Evolutionary conservation across 2,113 vertebrate species (phyloP), one percentile per base, ranked within the genome.

Genomic region (Xenotilapia leptura): DNA sequence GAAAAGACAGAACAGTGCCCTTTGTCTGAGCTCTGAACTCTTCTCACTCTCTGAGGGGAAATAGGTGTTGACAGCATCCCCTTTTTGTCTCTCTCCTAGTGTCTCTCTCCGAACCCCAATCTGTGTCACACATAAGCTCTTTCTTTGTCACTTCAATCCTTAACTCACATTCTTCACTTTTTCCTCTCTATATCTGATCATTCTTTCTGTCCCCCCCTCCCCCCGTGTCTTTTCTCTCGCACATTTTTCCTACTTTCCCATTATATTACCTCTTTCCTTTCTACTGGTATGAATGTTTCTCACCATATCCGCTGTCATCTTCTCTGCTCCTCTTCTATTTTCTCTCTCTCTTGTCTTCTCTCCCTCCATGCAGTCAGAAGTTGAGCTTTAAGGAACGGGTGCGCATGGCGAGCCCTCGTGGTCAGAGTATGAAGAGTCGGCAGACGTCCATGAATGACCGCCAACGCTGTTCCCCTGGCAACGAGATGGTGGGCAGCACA

Each of bases 381-480:
- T 92, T 99, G 90, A 99, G 98, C 95, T 99, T 99, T 91, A 99
- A 99, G 90, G 98, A 99, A 92, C 97, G 99, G 2, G 98, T 99
- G 21, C 97, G 98, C 82, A 98, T 99, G 98, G 98, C 98, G 86
- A 99, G 99, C 89, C 99, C 99, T 3, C 97, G 98, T 17, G 98
- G 98, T 89, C 99, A 99, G 91, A 99, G 98, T 79, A 97, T 99
- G 92, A 99, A 99, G 95, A 97, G 96, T 93, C 96, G 98, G 83
- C 98, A 99, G 89, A 96, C 97, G 13, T 98, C 98, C 2, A 94
- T 98, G 9, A 98, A 96, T n/a, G 98, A 99, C 86, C 97, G 98
- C 33, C 95, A 95, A 7, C 97, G 98, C 53, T 96, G 92, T 82
- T 99, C 99, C n/a, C 98, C 98, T 0, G 95, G 97, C 85, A 96